phyloP scores from a whole-genome alignment of 2,113 vertebrate genomes.

The Chloropsis hardwickii region DNA sequence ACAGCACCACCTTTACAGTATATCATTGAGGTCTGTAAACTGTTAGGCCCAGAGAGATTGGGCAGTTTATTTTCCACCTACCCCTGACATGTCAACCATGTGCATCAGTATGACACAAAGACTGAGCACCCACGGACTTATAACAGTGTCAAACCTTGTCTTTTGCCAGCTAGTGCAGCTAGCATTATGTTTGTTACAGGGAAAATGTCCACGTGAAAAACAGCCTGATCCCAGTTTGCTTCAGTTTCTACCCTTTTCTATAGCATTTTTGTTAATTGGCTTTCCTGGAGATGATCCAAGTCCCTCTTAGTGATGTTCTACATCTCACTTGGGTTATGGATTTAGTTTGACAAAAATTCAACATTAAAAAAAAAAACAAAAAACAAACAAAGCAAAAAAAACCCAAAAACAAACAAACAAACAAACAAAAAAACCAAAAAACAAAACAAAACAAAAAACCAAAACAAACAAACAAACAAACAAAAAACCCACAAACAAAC shows the following conservation, averaged over 20 bases:
- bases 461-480: not conserved
- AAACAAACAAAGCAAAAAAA: no score
- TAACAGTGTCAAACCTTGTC: constrained; percentile 15
- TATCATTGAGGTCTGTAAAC: constrained; percentile 34
- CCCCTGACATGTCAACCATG: not conserved
- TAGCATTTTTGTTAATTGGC: not conserved
- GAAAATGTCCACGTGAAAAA: not conserved
- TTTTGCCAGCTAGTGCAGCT: not conserved
- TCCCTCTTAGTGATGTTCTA: not conserved
- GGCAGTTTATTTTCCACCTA: constrained; percentile 49
- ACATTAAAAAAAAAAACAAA: not conserved
- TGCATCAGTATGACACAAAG: not conserved
- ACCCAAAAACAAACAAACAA: no score
- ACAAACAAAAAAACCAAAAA: not conserved
- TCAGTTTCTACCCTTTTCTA: not conserved
- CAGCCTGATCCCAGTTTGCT: not conserved
- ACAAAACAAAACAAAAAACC: not conserved
- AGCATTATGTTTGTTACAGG: not conserved
- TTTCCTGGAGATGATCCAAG: not conserved
- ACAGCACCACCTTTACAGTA: constrained; percentile 6
- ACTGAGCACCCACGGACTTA: not conserved
- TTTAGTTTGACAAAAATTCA: not conserved
- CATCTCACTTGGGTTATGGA: not conserved
- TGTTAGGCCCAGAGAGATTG: constrained; percentile 30
- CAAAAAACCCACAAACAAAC: no score